Evolutionary conservation across 2,888 invertebrate species (phyloP), one percentile per base, ranked within the genome.

Genomic region (Bellardia bayeri): DNA sequence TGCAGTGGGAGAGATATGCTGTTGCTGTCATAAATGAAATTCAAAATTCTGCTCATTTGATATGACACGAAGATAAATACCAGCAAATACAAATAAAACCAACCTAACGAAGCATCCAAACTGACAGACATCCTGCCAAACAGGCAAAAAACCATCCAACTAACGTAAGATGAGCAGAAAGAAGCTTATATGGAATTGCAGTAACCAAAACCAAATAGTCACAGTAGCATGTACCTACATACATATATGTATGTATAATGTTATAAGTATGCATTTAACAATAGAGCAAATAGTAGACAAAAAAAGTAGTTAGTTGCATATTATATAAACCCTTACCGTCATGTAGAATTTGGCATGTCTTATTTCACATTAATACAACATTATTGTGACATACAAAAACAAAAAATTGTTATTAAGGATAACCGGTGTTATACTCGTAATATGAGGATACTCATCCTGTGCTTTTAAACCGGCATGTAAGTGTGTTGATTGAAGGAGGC

Each of bases 11-110:
- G n/a, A 45, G 16, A n/a, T n/a, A 3, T 49, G 40, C 16, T 72
- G 40, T 13, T 81, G 40, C 3, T 64, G n/a, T 16, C 51, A 63
- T 16, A 71, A 56, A 71, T 80, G 58, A 54, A 56, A 66, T 82
- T 79, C 51, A 51, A 54, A 56, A 66, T 82, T 79, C 51, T 75
- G 69, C 68, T 69, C 30, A 74, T 75, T 64, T 66, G 40, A 42
- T 51, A 75, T 64, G 63, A 69, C 63, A 82, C 30, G 42, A 30
- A 74, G 42, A 37, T 63, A 69, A 49, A 75, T 74, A 37, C 51
- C 66, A 68, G 68, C 56, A 45, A 13, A 51, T 3, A 23, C 23
- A 23, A 45, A 61, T 30, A 45, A 64, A 37, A 69, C 16, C 61
- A 79, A 42, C 14, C 14, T 40, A 49, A 56, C 11, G 23, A 56